Evolutionary conservation across 2,888 invertebrate genomes (phyloP), one percentile per base, ranked within the genome.

Genomic region (Agriopis leucophaearia): DNA sequence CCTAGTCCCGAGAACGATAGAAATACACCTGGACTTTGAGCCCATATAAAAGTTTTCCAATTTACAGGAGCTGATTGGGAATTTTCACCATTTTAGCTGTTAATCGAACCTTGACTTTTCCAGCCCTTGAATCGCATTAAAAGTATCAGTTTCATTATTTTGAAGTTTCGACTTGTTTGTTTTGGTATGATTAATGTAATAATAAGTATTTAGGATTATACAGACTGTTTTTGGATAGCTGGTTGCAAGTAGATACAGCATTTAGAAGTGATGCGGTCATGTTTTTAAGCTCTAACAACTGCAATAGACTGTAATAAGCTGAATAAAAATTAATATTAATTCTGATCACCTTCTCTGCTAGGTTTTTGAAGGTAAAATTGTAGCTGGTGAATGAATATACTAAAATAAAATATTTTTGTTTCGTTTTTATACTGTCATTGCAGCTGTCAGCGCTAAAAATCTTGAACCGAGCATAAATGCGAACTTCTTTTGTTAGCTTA

Each of bases 41-140:
- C 90, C 92, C 88, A 93, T 90, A 93, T 92, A 93, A 93, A 93
- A 93, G 90, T 93, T 94, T 93, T 93, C 94, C 92, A 93, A 94
- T 93, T 93, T 94, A 92, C 88, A 88, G 89, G 83, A 88, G 89
- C 87, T 92, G 92, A 93, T 93, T 92, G 92, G 92, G 88, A 92
- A 91, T 93, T 92, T 92, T 90, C 91, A 81, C 84, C 91, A 85
- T 89, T 91, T 91, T 86, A 90, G 89, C 90, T 89, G 91, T 91
- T 94, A 92, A 93, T 90, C 90, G 90, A 90, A 86, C 86, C 89
- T 87, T 90, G 87, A 89, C 88, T 91, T 88, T 83, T 81, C 83
- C 82, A 82, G 88, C 85, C 86, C 87, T 85, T 83, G 81, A 82
- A 86, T 84, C 82, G 83, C 87, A 88, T 88, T 87, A 82, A 80